These are phyloP conservation scores for Oxycera nigricornis DNA, from an alignment of 2,888 invertebrate genomes.

Conservation along the genomic window DNA sequence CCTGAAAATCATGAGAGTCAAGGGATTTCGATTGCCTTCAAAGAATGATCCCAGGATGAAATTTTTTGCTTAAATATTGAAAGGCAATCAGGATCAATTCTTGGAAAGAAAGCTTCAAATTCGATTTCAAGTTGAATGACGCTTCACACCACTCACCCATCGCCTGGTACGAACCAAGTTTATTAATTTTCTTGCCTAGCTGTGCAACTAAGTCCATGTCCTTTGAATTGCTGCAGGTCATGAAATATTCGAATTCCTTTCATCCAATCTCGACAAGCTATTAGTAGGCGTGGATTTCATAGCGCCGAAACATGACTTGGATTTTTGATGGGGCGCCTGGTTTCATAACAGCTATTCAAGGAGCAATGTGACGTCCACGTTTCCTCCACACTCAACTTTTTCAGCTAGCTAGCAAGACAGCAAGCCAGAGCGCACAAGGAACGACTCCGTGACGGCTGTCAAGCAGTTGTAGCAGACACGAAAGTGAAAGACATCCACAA, in stretches of 20 bases:
- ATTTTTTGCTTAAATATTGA: too few relatives aligned
- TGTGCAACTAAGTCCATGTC: slow-evolving; percentile 25
- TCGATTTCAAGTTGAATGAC: too few relatives aligned
- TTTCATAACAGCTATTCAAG: neutral
- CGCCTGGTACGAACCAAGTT: too few relatives aligned
- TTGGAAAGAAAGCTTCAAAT: too few relatives aligned
- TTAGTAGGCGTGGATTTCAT: slow-evolving; percentile 10
- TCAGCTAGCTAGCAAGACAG: neutral
- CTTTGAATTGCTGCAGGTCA: slow-evolving; percentile 39
- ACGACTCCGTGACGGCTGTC: neutral
- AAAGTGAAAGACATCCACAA: neutral
- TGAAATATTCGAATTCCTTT: slow-evolving; percentile 24
- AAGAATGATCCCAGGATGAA: too few relatives aligned
- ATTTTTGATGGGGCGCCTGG: slow-evolving; percentile 14
- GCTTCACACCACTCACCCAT: too few relatives aligned
- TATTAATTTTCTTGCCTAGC: neutral
- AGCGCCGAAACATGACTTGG: slow-evolving; percentile 25
- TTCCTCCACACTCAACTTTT: slow-evolving; percentile 41
- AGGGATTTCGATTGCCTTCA: too few relatives aligned
- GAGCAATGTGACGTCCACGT: slow-evolving; percentile 43
- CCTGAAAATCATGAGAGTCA: too few relatives aligned
- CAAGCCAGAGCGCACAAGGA: neutral
- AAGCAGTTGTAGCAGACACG: neutral
- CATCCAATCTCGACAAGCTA: neutral
- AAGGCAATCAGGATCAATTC: too few relatives aligned